Conservation (phyloP, 2,888 invertebrate species). For the Eilema sororculum region DNA sequence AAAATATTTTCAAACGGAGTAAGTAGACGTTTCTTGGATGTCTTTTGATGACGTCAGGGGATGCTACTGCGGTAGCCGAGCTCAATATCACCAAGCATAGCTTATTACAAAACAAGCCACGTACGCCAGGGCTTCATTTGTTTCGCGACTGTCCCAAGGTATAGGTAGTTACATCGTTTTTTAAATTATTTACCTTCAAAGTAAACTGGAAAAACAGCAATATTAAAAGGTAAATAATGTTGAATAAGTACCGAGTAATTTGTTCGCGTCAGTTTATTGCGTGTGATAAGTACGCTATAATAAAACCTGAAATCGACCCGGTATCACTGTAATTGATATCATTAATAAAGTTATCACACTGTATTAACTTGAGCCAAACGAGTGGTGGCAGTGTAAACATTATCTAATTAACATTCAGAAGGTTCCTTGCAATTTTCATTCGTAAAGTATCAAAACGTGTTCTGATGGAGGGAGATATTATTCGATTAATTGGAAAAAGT, state of each 20-base stretch:
- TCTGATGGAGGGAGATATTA: not conserved
- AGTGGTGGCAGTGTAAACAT: slow-evolving; percentile 17
- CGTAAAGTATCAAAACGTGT: not conserved
- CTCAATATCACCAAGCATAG: too few species aligned
- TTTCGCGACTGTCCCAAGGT: too few species aligned
- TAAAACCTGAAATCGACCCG: slow-evolving; percentile 32
- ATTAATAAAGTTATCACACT: slow-evolving; percentile 42
- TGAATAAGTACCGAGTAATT: slow-evolving; percentile 27
- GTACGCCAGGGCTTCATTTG: too few species aligned
- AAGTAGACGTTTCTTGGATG: too few species aligned
- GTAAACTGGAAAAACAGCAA: slow-evolving; percentile 8
- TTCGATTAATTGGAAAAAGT: too few species aligned
- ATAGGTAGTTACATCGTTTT: not conserved
- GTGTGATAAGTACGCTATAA: slow-evolving; percentile 34
- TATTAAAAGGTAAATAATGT: slow-evolving; percentile 22
- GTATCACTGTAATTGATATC: slow-evolving; percentile 44
- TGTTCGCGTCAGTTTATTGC: slow-evolving; percentile 44
- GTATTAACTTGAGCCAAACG: slow-evolving; percentile 28
- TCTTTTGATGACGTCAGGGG: too few species aligned
- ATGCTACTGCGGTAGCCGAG: too few species aligned
- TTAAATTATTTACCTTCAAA: not conserved
- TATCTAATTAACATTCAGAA: slow-evolving; percentile 17
- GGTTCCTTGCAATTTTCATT: slow-evolving; percentile 2
- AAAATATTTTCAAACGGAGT: too few species aligned
- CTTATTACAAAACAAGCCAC: too few species aligned